Base-by-base conservation (phyloP, 2,797 vertebrate species). In the Scomberomorus guttatus region DNA sequence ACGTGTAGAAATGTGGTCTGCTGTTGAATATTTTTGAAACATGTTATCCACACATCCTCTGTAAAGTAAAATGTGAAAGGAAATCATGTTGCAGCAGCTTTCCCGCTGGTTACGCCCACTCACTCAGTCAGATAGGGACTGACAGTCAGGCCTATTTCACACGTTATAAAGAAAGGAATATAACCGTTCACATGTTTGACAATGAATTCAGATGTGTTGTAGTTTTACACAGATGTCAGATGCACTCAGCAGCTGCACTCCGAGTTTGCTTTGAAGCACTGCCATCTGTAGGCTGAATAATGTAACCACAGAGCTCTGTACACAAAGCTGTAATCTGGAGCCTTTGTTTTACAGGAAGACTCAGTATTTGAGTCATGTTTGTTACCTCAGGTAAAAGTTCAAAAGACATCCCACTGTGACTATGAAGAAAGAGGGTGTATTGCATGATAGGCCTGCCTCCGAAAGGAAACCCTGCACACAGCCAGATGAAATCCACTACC, bases 241-340 rank as follows among this genome's bases (percentile, higher is more conserved):
- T 12, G 25, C 34, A 37, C 10, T 4, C 37, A 62, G 32, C 73
- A 64, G 32, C 42, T 37, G 55, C 34, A 25, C 24, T 17, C 24
- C 2, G 39, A 65, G 85, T 86, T 69, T 75, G 70, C 84, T 79
- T 89, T 83, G 82, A 87, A 94, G 93, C 50, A 92, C 85, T 84
- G 87, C 86, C 93, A 88, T 88, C 94, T 94, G 65, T 88, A 75
- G 94, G 86, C 55, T 0, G 18, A 18, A 4, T 7, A 0, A 1
- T 9, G 77, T n/a, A 84, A 78, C 78, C 46, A 37, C 87, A 81
- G 2, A 0, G 3, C 0, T 44, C 1, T 32, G 3, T 11, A 0
- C 1, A 68, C 34, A 11, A 51, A 37, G 17, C 55, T 27, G 22
- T 50, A 8, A 58, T 3, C 10, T 8, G 13, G 32, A 50, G 51